Conservation (phyloP, 2,113 vertebrate genomes). For the Collichthys lucidus region DNA sequence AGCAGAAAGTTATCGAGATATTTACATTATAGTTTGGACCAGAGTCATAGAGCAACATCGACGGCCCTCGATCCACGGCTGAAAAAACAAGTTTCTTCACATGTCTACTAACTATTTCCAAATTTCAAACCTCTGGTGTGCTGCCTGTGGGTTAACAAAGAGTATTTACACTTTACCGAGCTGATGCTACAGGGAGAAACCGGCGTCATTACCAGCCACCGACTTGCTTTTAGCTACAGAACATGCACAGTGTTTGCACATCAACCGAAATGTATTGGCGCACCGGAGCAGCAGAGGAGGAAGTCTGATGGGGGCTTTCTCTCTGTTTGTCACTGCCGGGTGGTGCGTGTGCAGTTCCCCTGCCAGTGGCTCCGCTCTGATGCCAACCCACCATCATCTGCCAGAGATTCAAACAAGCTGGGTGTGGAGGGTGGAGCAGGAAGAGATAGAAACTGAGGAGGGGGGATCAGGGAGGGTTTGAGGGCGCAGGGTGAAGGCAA, state of each 20-base stretch:
- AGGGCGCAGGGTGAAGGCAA: constrained; percentile 49
- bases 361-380: constrained; percentile 73
- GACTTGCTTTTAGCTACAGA: constrained; percentile 7
- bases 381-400: constrained; percentile 79
- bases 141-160: not conserved
- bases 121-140: not conserved
- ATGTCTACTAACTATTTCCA: not conserved
- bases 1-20: not conserved
- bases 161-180: not conserved
- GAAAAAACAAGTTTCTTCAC: too few relatives aligned
- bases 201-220: not conserved
- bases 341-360: constrained; percentile 58
- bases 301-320: constrained; percentile 64
- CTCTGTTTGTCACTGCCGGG: constrained; percentile 69
- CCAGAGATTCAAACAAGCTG: constrained; percentile 75
- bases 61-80: not conserved
- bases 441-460: constrained; percentile 62
- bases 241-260: constrained; percentile 46
- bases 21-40: not conserved
- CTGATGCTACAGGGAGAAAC: not conserved
- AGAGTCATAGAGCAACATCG: not conserved
- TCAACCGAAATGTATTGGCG: constrained; percentile 43
- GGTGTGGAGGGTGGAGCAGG: constrained; percentile 76
- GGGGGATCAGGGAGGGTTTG: constrained; percentile 46
- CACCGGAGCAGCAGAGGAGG: constrained; percentile 64